phyloP scores from a whole-genome alignment of 1,140 invertebrate genomes.

The Drosophila kepulauana region DNA sequence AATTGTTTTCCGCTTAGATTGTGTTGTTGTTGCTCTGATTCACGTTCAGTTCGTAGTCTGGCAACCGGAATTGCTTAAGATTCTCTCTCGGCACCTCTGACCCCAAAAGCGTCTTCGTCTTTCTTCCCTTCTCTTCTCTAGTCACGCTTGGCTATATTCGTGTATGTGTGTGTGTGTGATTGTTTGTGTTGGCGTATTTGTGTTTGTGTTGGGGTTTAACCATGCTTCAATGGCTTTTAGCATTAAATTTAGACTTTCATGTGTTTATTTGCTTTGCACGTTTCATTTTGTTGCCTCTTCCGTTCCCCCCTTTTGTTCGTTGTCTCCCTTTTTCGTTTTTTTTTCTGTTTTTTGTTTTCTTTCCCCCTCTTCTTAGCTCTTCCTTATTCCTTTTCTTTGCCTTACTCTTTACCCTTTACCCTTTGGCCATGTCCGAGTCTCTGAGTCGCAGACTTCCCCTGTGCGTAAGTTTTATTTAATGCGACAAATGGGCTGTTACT shows the following conservation, averaged over 20 bases:
- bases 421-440: slow-evolving; percentile 32
- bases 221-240: slow-evolving; percentile 77
- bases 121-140: neutral
- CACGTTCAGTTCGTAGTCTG: neutral
- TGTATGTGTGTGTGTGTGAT: slow-evolving; percentile 2
- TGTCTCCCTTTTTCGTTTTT: neutral
- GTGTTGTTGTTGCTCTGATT: neutral
- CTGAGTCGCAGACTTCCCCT: slow-evolving; percentile 22
- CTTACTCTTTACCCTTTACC: slow-evolving; percentile 1
- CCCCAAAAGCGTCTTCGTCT: neutral
- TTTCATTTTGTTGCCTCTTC: slow-evolving; percentile 67
- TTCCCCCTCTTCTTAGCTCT: neutral
- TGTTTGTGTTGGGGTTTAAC: slow-evolving; percentile 37
- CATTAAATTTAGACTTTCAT: slow-evolving; percentile 81
- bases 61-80: neutral
- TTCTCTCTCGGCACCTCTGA: neutral
- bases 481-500: slow-evolving; percentile 77
- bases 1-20: neutral
- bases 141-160: neutral
- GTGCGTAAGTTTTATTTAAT: slow-evolving; percentile 76
- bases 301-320: slow-evolving; percentile 16
- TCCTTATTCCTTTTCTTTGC: neutral
- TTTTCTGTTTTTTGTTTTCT: neutral
- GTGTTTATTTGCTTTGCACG: slow-evolving; percentile 80
- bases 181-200: slow-evolving; percentile 2